phyloP scores from a whole-genome alignment of 2,888 invertebrate species.

The Syritta pipiens region DNA sequence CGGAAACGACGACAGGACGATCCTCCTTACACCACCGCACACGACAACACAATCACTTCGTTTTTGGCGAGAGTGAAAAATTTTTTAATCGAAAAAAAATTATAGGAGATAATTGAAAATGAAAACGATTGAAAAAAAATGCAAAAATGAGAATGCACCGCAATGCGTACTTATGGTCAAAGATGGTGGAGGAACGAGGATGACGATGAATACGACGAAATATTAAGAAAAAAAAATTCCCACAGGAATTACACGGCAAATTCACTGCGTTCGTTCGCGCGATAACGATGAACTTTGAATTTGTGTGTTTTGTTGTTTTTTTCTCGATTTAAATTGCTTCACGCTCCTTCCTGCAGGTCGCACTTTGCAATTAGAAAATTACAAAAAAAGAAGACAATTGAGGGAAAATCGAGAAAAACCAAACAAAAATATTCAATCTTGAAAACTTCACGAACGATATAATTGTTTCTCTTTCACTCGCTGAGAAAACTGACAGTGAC shows the following conservation, averaged over 20 bases:
- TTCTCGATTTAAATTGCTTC: slow-evolving; percentile 8
- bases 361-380: slow-evolving; percentile 56
- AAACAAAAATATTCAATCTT: slow-evolving; percentile 61
- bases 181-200: slow-evolving; percentile 60
- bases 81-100: neutral
- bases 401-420: slow-evolving; percentile 57
- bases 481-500: slow-evolving; percentile 49
- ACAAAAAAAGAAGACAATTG: slow-evolving; percentile 37
- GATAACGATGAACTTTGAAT: neutral
- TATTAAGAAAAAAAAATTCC: slow-evolving; percentile 28
- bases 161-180: slow-evolving; percentile 60
- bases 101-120: slow-evolving; percentile 6
- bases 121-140: slow-evolving; percentile 3
- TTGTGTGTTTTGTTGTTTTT: neutral
- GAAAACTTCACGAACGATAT: slow-evolving; percentile 47
- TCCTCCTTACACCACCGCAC: too few species aligned
- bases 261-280: slow-evolving; percentile 9
- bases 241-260: slow-evolving; percentile 16
- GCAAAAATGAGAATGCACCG: slow-evolving; percentile 55
- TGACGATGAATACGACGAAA: slow-evolving; percentile 27
- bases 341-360: neutral
- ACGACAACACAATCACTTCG: slow-evolving; percentile 36
- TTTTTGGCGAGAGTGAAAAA: neutral
- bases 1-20: slow-evolving; percentile 7
- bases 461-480: slow-evolving; percentile 42